Base-by-base conservation (phyloP, 2,113 vertebrate species). In the Gobio gobio region DNA sequence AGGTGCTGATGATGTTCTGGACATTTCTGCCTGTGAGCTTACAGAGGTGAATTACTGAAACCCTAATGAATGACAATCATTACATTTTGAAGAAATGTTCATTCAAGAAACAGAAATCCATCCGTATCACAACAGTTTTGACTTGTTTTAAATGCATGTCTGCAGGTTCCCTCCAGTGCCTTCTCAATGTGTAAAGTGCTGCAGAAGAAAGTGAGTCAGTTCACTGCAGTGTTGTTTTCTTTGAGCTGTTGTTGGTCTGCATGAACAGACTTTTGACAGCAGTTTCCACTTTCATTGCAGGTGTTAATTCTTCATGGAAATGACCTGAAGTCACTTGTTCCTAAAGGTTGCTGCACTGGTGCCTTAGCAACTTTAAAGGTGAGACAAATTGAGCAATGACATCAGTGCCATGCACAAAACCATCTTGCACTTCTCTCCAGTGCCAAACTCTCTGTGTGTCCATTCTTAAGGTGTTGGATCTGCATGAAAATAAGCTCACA, bases 111-210 rank as follows among this genome's bases (percentile, higher is more conserved):
- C 20, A 68, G 64, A 68, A 33, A 36, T 80, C 40, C 1, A 33
- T 12, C 9, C 10, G 9, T 58, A 6, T 77, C 9, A 22, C 49
- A 36, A 5, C 2, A 36, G 10, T 58, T 76, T 29, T 49, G 10
- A 61, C 24, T 14, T 59, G 3, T 56, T 56, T 56, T 8, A 22
- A 26, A 29, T 68, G 18, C 40, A 26, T 75, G 5, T 4, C 87
- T 85, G 47, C 90, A 99, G 98, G 94, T 97, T 91, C 98, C 98
- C 1, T 94, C 95, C 1, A 94, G 95, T 88, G 96, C 87, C 73
- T 97, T 98, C 90, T 96, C 97, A 56, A 97, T 96, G 3, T 98
- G 97, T 87, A 98, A 95, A 89, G 96, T 98, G 86, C 92, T 99
- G 3, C 98, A 99, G 83, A 99, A 99, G 90, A 99, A 99, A 97